Conservation (phyloP, 2,113 vertebrate species). For the Pionites leucogaster region DNA sequence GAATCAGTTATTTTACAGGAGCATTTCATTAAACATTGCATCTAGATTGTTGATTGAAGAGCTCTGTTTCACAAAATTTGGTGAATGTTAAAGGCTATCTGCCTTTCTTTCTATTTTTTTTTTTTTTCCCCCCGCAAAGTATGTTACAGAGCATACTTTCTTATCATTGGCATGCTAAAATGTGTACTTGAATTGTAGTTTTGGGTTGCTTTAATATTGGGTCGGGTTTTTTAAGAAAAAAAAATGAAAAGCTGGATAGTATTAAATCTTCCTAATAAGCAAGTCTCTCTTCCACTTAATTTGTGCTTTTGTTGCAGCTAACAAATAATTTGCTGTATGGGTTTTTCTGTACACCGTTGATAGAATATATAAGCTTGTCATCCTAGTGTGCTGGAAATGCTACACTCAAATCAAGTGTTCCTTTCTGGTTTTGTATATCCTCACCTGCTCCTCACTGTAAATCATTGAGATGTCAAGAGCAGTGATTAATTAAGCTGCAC, state of each 20-base stretch:
- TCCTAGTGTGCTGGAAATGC: conserved; percentile 78
- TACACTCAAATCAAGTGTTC: conserved; percentile 76
- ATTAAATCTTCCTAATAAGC: conserved; percentile 65
- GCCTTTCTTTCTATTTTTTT: not conserved
- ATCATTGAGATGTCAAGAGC: conserved; percentile 89
- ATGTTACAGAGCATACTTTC: not conserved
- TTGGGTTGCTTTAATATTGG: not conserved
- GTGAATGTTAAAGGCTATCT: not conserved
- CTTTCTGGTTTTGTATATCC: conserved; percentile 85
- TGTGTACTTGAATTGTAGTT: not conserved
- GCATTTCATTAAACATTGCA: not conserved
- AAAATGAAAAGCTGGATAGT: not conserved
- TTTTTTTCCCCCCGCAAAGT: not conserved
- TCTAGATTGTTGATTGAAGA: not conserved
- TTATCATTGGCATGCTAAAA: not conserved
- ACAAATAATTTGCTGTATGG: conserved; percentile 65
- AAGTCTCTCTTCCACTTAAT: conserved; percentile 57
- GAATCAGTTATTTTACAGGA: not conserved
- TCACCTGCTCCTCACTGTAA: conserved; percentile 97
- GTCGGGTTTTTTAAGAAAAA: not conserved
- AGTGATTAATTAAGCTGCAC: conserved; percentile 90
- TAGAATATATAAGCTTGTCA: conserved; percentile 87
- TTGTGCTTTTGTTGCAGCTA: conserved; percentile 66
- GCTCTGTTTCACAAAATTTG: not conserved
- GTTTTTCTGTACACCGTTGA: conserved; percentile 64